Base-by-base conservation (phyloP, 1,140 invertebrate species). In the Tetramorium alpestre region DNA sequence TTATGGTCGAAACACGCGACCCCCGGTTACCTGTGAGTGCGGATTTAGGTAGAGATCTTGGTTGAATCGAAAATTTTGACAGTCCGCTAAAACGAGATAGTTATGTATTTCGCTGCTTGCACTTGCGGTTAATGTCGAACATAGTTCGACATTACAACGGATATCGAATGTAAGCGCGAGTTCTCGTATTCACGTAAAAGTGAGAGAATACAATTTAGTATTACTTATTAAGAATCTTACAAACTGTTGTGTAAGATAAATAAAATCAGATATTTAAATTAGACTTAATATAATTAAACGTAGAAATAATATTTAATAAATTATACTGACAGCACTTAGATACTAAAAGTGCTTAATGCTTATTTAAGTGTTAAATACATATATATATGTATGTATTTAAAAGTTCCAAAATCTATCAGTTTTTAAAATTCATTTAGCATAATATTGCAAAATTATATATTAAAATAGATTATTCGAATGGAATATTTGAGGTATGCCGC, bases 21-120 rank as follows among this genome's bases (percentile, higher is more conserved):
- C 65, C 67, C 65, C 51, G 22, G 56, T 64, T 87, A 41, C 7
- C 41, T 60, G 60, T 60, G 76, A 70, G 75, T 86, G 70, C 64
- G 56, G 60, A 85, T 64, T 75, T 85, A 76, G 58, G 82, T 78
- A 78, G 73, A 67, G 47, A 51, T 51, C 73, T 54, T 38, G 84
- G 11, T 22, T 54, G 38, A 87, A 41, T 87, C 44, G 62, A 86
- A 49, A 64, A 70, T 80, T 80, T 64, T 84, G 80, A 84, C 80
- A 84, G 69, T 25, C 69, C 38, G 41, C 54, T 13, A 75, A 70
- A 60, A 84, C 69, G 80, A 75, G 80, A 62, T 84, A 84, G 41
- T 84, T 84, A 75, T n/a, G 54, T 73, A 49, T 4, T 67, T 67
- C 62, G 60, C 47, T 49, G 54, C 69, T 84, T 73, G 54, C 44